phyloP scores from a whole-genome alignment of 2,888 invertebrate genomes.

The Molorchus minor region DNA sequence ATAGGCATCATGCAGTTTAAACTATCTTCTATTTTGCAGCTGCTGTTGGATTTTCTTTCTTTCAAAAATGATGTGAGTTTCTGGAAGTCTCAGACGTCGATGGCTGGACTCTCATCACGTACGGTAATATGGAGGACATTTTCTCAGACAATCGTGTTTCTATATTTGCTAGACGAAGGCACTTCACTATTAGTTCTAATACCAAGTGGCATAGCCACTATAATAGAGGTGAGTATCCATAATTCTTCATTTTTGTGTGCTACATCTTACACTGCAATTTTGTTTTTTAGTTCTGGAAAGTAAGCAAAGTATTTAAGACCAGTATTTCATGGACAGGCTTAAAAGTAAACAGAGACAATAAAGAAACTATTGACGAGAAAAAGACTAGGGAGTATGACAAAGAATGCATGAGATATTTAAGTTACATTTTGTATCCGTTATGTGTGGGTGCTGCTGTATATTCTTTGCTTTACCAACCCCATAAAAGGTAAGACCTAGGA shows the following conservation, averaged over 20 bases:
- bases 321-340: conserved; percentile 57
- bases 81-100: conserved; percentile 86
- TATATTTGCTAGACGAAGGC: conserved; percentile 91
- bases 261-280: too few relatives aligned
- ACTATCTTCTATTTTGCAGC: conserved; percentile 73
- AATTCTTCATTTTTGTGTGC: not conserved
- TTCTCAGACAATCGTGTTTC: conserved; percentile 89
- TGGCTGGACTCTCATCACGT: conserved; percentile 89
- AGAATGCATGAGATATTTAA: conserved; percentile 92
- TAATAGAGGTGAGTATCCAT: conserved; percentile 81
- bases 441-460: conserved; percentile 89
- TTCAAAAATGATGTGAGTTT: conserved; percentile 98
- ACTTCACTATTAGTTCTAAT: conserved; percentile 89
- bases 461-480: conserved; percentile 91
- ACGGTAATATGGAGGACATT: conserved; percentile 94
- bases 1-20: too few relatives aligned
- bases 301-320: conserved; percentile 87
- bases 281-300: conserved; percentile 85
- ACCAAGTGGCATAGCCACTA: conserved; percentile 84
- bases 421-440: conserved; percentile 88
- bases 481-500: conserved; percentile 90
- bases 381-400: conserved; percentile 88
- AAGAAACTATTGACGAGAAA: conserved; percentile 72
- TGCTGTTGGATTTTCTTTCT: conserved; percentile 94
- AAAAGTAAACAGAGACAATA: conserved; percentile 56